Conservation (phyloP, 2,797 vertebrate genomes). For the Gadopsis bispinosus region DNA sequence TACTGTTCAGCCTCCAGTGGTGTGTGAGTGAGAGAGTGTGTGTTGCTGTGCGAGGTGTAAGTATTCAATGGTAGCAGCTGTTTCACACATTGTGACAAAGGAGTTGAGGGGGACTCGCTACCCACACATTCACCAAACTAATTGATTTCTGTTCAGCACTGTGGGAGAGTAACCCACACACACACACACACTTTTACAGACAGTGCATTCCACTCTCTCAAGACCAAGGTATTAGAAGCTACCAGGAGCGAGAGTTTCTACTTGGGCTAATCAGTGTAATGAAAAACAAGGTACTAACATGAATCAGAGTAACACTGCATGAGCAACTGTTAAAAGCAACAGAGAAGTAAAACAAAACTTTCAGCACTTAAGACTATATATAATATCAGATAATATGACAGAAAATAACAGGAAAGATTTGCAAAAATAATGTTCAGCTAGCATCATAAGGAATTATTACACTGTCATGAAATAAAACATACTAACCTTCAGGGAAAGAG, state of each 20-base stretch:
- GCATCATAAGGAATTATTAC: no score
- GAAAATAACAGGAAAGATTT: neutral
- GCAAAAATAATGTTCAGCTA: neutral
- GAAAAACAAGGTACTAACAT: constrained; percentile 2
- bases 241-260: constrained; percentile 11
- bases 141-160: constrained; percentile 89
- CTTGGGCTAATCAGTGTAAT: neutral
- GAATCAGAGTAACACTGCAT: neutral
- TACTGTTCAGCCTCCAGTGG: constrained; percentile 64
- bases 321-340: neutral
- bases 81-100: constrained; percentile 88
- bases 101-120: constrained; percentile 78
- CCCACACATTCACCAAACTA: constrained; percentile 84
- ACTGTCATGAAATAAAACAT: no score
- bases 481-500: neutral
- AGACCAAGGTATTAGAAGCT: constrained; percentile 73
- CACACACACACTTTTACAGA: constrained; percentile 62
- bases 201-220: constrained; percentile 71
- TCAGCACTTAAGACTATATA: no score
- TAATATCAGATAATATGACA: neutral
- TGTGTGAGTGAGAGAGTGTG: constrained; percentile 64
- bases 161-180: constrained; percentile 80
- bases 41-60: constrained; percentile 78
- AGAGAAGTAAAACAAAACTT: neutral
- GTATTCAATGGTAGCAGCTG: constrained; percentile 95